A percentile compares a stretch with the other conserved stretches of the same genome.
Conservation (phyloP, 2,888 invertebrate species). For the Pasiphila rectangulata region DNA sequence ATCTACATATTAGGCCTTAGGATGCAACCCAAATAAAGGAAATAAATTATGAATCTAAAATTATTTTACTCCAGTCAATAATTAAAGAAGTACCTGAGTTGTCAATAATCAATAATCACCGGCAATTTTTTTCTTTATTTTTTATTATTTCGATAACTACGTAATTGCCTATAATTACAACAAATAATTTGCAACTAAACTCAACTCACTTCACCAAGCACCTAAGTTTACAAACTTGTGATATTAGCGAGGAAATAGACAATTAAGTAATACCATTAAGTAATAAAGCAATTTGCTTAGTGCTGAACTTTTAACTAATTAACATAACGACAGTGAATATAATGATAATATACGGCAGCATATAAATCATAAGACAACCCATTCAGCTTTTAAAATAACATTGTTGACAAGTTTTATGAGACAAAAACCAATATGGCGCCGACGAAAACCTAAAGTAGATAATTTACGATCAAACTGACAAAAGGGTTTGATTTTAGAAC, state of each 20-base stretch:
- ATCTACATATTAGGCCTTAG: too few relatives aligned
- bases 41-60: too few relatives aligned
- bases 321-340: slow-evolving; percentile 3
- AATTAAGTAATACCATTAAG: slow-evolving; percentile 1
- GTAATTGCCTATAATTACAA: too few relatives aligned
- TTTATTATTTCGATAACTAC: too few relatives aligned
- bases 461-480: slow-evolving; percentile 68
- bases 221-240: neutral
- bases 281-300: neutral
- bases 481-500: slow-evolving; percentile 52
- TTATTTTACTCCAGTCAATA: too few relatives aligned
- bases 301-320: neutral
- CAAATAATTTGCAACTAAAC: too few relatives aligned
- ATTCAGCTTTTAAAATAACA: slow-evolving; percentile 26
- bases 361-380: slow-evolving; percentile 21
- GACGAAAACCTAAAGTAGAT: slow-evolving; percentile 69
- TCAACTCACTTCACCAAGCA: too few relatives aligned
- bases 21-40: too few relatives aligned
- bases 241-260: slow-evolving; percentile 3
- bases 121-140: too few relatives aligned
- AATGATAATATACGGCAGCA: slow-evolving; percentile 8
- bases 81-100: too few relatives aligned
- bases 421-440: slow-evolving; percentile 70
- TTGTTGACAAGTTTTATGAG: slow-evolving; percentile 62
- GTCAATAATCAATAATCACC: too few relatives aligned